Base-by-base conservation (phyloP, 2,888 invertebrate genomes). In the Ophioninae sp. region DNA sequence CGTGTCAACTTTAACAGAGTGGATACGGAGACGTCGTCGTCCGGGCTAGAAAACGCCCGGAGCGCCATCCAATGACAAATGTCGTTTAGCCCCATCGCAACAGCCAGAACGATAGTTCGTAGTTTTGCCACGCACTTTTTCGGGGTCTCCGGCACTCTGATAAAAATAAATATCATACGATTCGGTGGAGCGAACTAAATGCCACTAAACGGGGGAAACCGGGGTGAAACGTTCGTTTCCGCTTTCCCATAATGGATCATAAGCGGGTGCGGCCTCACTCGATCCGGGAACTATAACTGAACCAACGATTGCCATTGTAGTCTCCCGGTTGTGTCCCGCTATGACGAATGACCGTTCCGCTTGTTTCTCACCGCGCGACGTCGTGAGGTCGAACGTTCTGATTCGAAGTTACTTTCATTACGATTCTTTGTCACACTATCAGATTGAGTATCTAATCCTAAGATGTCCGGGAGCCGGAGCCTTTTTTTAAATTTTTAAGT, bases 241-340 rank as follows among this genome's bases (percentile, higher is more conserved):
- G 86, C 72, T 87, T 87, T 87, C 87, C 86, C 87, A 87, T 87
- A 85, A 87, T 87, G 86, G 84, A 87, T 87, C 87, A 87, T 87
- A 86, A 79, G 78, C 83, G 79, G 79, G 82, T 59, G 57, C 20
- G 57, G 69, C 59, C 23, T 78, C 76, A 44, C 62, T 56, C 67
- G 57, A 17, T 69, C 44, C 64, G 44, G 62, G 37, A 69, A 62
- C 75, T 75, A 56, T 62, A 59, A 56, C 59, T 57, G 50, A 50
- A 68, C 78, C 76, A 75, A 76, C 64, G 13, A 50, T 21, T 30
- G 76, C 41, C 59, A 44, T 59, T 68, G 76, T 67, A 23, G 41
- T 76, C 75, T 67, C 39, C 13, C 44, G 13, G 67, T 76, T 67
- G 23, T 74, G 50, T 64, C 64, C 20, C 10, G 50, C 13, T 50